phyloP scores from a whole-genome alignment of 1,140 invertebrate genomes.

The Bombyx mandarina region DNA sequence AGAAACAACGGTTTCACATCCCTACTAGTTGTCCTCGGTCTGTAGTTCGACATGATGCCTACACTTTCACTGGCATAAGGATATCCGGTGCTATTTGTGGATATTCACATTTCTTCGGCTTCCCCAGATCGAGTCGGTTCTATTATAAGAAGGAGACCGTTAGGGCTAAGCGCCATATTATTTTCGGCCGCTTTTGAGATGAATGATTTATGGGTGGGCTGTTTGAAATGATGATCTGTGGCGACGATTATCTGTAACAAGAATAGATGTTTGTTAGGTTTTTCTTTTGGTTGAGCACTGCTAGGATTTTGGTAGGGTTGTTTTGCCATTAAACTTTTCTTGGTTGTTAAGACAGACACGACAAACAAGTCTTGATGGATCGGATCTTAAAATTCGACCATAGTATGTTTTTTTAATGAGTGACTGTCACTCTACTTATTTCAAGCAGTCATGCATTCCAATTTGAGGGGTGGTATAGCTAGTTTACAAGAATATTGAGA shows the following conservation, averaged over 20 bases:
- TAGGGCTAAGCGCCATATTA: conserved; percentile 37
- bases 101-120: conserved; percentile 37
- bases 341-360: not conserved
- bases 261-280: conserved; percentile 1
- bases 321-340: too few species aligned
- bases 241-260: conserved; percentile 28
- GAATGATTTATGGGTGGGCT: conserved; percentile 23
- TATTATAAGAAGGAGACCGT: conserved; percentile 25
- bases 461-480: too few species aligned
- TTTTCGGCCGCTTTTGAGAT: conserved; percentile 28
- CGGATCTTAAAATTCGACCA: too few species aligned
- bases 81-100: conserved; percentile 34
- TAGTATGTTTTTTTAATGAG: too few species aligned
- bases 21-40: conserved; percentile 42
- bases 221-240: conserved; percentile 13
- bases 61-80: conserved; percentile 23
- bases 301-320: too few species aligned
- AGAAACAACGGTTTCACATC: conserved; percentile 49
- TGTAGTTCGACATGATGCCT: conserved; percentile 38
- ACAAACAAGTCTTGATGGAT: too few species aligned
- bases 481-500: too few species aligned
- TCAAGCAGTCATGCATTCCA: too few species aligned
- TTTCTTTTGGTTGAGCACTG: too few species aligned
- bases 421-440: too few species aligned
- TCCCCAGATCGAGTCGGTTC: conserved; percentile 24